These are phyloP conservation scores for Drosophila burlai DNA, from an alignment of 1,140 invertebrate genomes.

Conservation along the genomic window DNA sequence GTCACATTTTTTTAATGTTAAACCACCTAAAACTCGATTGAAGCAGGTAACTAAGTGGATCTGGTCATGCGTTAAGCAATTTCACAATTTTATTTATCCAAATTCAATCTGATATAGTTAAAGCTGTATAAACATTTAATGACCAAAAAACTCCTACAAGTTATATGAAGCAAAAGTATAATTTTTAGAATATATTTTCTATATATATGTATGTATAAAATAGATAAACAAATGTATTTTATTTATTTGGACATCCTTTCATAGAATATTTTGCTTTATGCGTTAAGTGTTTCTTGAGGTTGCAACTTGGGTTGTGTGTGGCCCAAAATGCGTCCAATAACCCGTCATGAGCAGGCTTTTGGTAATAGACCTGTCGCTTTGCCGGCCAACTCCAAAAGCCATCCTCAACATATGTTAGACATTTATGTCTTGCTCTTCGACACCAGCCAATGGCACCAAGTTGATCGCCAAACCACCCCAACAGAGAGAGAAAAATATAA, in stretches of 20 bases:
- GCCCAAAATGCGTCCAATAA: slow-evolving; percentile 31
- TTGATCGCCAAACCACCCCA: background rate
- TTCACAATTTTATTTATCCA: background rate
- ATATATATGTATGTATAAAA: background rate
- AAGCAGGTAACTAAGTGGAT: background rate
- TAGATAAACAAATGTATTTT: background rate
- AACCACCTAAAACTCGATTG: background rate
- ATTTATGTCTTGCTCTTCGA: slow-evolving; percentile 76
- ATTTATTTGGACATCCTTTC: background rate
- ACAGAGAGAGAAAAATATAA: slow-evolving; percentile 15
- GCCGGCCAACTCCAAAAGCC: slow-evolving; percentile 26
- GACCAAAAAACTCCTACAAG: background rate
- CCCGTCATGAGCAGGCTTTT: slow-evolving; percentile 42
- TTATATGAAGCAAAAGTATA: background rate
- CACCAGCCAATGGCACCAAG: slow-evolving; percentile 46
- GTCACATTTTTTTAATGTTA: too few relatives aligned
- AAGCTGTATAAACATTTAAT: background rate
- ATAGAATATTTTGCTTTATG: background rate
- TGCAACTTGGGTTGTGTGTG: background rate
- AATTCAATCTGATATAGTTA: background rate
- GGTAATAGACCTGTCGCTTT: slow-evolving; percentile 56
- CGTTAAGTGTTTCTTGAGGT: background rate
- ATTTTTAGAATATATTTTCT: background rate
- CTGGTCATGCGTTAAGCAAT: background rate
- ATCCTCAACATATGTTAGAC: slow-evolving; percentile 66